A percentile compares a stretch with the other conserved stretches of the same genome.
These are phyloP conservation scores for Machimus rusticus DNA, from an alignment of 2,888 invertebrate genomes.

Conservation along the genomic window DNA sequence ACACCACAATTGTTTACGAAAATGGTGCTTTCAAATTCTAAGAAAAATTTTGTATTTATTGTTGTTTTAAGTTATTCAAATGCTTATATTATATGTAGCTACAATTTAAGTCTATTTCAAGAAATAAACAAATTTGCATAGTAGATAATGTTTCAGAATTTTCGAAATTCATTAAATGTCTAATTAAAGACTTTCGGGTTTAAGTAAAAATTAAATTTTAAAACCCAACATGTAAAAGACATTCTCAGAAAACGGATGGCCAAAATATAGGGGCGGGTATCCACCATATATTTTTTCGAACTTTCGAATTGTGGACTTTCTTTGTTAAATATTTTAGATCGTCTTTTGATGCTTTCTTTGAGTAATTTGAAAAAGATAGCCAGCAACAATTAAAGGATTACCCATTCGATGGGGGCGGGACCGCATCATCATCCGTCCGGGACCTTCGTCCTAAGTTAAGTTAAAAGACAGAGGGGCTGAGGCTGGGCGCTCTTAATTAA, in stretches of 20 bases:
- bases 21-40: too few species aligned
- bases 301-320: neutral
- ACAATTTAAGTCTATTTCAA: too few species aligned
- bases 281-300: neutral
- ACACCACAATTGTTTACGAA: too few species aligned
- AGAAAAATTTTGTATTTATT: too few species aligned
- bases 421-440: neutral
- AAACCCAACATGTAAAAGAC: neutral
- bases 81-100: too few species aligned
- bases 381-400: neutral
- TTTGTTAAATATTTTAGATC: neutral
- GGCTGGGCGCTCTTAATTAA: constrained; percentile 6
- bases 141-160: too few species aligned
- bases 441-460: neutral
- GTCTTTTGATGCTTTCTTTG: neutral
- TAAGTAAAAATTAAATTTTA: neutral
- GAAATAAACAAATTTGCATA: too few species aligned
- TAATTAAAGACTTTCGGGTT: neutral
- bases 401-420: neutral
- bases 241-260: neutral
- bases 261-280: neutral
- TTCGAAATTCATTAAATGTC: too few species aligned
- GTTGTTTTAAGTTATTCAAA: too few species aligned
- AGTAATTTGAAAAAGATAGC: neutral
- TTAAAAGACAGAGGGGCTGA: neutral